phyloP scores from a whole-genome alignment of 1,140 invertebrate genomes.

The Nephotettix cincticeps region DNA sequence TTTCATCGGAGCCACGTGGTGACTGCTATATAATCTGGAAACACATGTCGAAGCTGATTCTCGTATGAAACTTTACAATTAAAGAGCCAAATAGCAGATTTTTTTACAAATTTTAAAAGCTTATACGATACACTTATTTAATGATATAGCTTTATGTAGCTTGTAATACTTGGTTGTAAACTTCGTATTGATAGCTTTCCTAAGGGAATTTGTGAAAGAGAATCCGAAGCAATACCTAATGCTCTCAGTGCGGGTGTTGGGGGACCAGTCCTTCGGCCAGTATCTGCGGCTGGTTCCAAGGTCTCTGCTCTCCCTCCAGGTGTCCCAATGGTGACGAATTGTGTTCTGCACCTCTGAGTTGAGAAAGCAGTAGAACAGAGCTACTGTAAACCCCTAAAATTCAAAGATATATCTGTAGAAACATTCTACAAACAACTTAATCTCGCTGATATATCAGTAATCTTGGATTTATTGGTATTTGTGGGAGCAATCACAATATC shows the following conservation, averaged over 20 bases:
- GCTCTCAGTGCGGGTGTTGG: conserved; percentile 74
- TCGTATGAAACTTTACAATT: neutral
- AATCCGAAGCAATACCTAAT: conserved; percentile 62
- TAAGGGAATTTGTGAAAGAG: neutral
- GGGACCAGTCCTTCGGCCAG: conserved; percentile 73
- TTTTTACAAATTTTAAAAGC: neutral
- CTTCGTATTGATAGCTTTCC: neutral
- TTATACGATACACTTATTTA: neutral
- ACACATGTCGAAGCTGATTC: neutral
- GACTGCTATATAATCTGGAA: conserved; percentile 13
- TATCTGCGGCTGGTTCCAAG: conserved; percentile 58
- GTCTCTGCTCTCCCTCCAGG: conserved; percentile 69
- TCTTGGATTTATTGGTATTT: no score
- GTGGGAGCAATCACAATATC: no score
- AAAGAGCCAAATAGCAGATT: neutral
- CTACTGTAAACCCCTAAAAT: conserved; percentile 84
- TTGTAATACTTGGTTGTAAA: neutral
- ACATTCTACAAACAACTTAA: no score
- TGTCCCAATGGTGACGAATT: conserved; percentile 72
- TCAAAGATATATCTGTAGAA: no score
- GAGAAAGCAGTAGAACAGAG: conserved; percentile 89
- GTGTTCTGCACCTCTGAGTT: conserved; percentile 91
- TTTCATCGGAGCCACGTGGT: conserved; percentile 10
- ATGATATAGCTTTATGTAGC: neutral
- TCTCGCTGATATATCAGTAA: no score